Conservation (phyloP, 35 echinoderm and acorn worm species). For the Ophioderma brevispina region DNA sequence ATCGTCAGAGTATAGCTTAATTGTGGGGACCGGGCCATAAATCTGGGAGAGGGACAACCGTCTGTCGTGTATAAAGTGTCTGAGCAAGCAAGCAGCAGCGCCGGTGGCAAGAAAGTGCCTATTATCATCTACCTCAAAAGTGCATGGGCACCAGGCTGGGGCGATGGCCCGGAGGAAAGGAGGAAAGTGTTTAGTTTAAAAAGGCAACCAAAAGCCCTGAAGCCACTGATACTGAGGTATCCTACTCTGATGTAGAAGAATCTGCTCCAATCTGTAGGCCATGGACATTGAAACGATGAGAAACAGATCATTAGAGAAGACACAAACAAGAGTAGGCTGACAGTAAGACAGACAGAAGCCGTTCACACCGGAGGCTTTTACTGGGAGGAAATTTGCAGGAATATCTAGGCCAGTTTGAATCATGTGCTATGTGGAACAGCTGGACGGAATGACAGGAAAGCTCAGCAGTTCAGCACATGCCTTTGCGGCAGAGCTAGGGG, state of each 20-base stretch:
- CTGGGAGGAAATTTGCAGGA: not conserved
- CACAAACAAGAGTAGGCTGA: not conserved
- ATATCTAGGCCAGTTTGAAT: not conserved
- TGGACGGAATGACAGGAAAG: not conserved
- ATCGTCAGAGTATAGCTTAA: too few species aligned
- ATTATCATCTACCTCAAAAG: too few species aligned
- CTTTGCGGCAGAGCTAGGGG: not conserved
- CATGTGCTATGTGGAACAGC: not conserved
- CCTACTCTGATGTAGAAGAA: not conserved
- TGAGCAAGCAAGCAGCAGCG: too few species aligned
- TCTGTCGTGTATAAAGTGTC: too few species aligned
- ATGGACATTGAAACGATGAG: not conserved
- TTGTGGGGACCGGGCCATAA: too few species aligned
- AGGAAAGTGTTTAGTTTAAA: too few species aligned
- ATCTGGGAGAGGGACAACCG: too few species aligned
- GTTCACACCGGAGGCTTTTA: not conserved
- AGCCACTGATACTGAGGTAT: too few species aligned
- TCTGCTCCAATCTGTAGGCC: not conserved
- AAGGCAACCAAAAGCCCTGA: too few species aligned
- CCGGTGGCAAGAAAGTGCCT: too few species aligned
- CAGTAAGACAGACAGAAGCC: not conserved
- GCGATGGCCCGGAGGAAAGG: too few species aligned
- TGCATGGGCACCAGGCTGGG: too few species aligned
- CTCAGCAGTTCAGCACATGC: not conserved
- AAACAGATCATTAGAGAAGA: not conserved